Percentiles rank a stretch among this genome's conserved stretches.
These are phyloP conservation scores for Pantala flavescens DNA, from an alignment of 1,140 invertebrate genomes.

Conservation along the genomic window DNA sequence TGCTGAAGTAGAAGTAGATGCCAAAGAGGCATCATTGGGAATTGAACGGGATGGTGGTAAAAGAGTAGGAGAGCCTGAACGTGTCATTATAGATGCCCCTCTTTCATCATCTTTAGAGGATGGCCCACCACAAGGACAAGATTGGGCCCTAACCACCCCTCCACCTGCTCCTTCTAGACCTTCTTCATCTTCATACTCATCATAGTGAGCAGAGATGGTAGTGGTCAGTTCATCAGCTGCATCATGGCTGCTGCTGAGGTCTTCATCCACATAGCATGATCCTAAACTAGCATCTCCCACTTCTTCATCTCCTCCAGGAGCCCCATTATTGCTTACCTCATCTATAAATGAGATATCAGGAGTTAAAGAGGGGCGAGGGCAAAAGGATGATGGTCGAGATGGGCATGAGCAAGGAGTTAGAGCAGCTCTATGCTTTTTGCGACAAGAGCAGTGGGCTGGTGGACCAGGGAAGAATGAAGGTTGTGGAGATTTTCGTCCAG, in stretches of 20 bases:
- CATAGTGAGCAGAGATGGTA: not conserved
- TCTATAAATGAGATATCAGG: constrained; percentile 28
- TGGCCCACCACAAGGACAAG: not conserved
- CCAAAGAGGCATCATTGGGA: constrained; percentile 25
- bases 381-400: not conserved
- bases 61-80: constrained; percentile 15
- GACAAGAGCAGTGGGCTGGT: constrained; percentile 10
- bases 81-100: not conserved
- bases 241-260: too few relatives aligned
- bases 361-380: not conserved
- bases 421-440: not conserved
- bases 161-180: not conserved
- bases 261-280: not conserved
- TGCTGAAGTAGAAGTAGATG: constrained; percentile 27
- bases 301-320: not conserved
- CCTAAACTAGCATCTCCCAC: not conserved
- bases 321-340: constrained; percentile 21
- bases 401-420: not conserved
- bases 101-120: not conserved
- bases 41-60: constrained; percentile 14
- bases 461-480: constrained; percentile 20
- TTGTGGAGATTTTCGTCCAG: not conserved
- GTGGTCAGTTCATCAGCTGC: too few relatives aligned
- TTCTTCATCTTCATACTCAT: not conserved
- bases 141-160: not conserved